Evolutionary conservation across 2,888 invertebrate species (phyloP).

Genomic region (Drosophila pseudotalamancana): DNA sequence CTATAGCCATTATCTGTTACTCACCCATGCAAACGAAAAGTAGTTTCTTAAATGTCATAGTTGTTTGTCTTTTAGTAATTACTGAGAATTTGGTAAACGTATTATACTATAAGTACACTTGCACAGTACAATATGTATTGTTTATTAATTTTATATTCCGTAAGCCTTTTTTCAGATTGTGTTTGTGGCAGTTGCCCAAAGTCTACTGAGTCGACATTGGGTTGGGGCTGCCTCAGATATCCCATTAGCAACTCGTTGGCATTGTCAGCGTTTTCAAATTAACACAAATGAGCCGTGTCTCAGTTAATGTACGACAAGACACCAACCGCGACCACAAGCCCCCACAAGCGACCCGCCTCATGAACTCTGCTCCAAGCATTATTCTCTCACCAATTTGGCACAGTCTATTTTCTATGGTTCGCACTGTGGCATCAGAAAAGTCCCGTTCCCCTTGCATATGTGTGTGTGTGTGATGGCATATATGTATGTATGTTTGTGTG

Average conservation of each 20-base stretch:
- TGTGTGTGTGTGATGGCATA: neutral
- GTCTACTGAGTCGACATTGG: constrained; percentile 30
- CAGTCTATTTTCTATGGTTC: constrained; percentile 34
- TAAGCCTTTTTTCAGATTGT: neutral
- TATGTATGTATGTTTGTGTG: constrained; percentile 3
- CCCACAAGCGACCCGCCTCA: constrained; percentile 5
- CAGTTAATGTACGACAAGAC: constrained; percentile 33
- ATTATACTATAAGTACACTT: neutral
- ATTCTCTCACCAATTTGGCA: constrained; percentile 41
- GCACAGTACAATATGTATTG: neutral
- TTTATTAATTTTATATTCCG: neutral
- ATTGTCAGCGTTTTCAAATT: constrained; percentile 30
- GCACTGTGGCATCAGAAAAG: constrained; percentile 33
- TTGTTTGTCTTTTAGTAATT: neutral
- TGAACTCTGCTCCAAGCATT: constrained; percentile 33
- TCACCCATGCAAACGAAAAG: constrained; percentile 70
- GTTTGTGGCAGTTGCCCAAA: neutral
- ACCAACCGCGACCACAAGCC: constrained; percentile 12
- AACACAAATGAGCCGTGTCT: constrained; percentile 47
- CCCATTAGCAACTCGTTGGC: constrained; percentile 19
- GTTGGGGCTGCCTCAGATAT: neutral
- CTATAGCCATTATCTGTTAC: neutral
- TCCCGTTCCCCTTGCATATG: constrained; percentile 1
- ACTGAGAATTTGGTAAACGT: constrained; percentile 32
- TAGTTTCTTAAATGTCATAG: constrained; percentile 59